A percentile compares a stretch with the other conserved stretches of the same genome.
These are phyloP conservation scores for Platerodrilus igneus DNA, from an alignment of 2,888 invertebrate genomes.

Conservation along the genomic window DNA sequence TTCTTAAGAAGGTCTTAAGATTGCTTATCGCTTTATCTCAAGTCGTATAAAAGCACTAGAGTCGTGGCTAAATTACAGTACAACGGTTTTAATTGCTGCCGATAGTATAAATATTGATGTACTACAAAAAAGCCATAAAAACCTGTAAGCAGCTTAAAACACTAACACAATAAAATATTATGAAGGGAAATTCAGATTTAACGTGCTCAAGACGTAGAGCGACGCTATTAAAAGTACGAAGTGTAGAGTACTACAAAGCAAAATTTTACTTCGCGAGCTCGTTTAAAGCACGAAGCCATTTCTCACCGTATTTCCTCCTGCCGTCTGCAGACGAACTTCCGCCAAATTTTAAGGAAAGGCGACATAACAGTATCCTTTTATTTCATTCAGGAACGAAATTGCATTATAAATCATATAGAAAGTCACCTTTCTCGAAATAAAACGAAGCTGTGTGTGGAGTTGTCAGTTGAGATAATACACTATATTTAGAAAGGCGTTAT, in stretches of 20 bases:
- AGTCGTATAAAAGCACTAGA: too few relatives aligned
- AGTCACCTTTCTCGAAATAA: slow-evolving; percentile 30
- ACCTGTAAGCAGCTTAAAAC: too few relatives aligned
- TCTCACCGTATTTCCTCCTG: slow-evolving; percentile 18
- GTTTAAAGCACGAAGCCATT: slow-evolving; percentile 13
- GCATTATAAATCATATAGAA: slow-evolving; percentile 31
- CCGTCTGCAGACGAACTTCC: slow-evolving; percentile 19
- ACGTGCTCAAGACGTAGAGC: too few relatives aligned
- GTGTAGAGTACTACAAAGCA: slow-evolving; percentile 9
- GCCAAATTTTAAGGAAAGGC: slow-evolving; percentile 16
- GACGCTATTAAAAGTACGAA: too few relatives aligned
- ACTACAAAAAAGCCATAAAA: too few relatives aligned
- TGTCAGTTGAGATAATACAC: slow-evolving; percentile 23
- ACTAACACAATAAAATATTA: too few relatives aligned
- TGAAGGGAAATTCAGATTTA: too few relatives aligned
- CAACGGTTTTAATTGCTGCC: too few relatives aligned
- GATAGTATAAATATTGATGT: too few relatives aligned
- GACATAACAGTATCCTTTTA: slow-evolving; percentile 20
- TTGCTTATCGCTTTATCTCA: too few relatives aligned
- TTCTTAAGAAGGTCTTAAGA: too few relatives aligned
- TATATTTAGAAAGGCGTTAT: slow-evolving; percentile 21
- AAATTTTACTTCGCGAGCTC: slow-evolving; percentile 11
- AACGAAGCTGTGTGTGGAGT: slow-evolving; percentile 12
- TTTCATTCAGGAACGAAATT: slow-evolving; percentile 28
- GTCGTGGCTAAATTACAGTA: too few relatives aligned